Evolutionary conservation across 2,113 vertebrate species (phyloP), one percentile per base, ranked within the genome.

Genomic region (Apodemus speciosus): DNA sequence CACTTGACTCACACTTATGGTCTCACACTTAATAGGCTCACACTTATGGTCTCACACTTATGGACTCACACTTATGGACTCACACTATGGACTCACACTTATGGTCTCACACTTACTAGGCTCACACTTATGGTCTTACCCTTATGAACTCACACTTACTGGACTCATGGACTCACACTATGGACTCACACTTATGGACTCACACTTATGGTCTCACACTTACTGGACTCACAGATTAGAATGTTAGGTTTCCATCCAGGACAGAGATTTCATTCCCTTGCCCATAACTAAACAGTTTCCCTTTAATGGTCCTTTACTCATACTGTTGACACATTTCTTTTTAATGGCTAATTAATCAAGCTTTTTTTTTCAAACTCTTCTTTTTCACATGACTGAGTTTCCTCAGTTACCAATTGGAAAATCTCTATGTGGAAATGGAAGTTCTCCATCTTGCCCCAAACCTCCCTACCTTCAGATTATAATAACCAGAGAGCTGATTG

Each of bases 341-440:
- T 71, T 62, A 89, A 87, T 84, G 73, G 10, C 27, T 91, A 75
- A 89, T 81, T 73, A 75, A 84, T 92, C 77, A 69, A 91, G 85
- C 32, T 92, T 56, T 77, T 51, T 77, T 51, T 62, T 73, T 93
- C 58, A 75, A 85, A 75, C 21, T 84, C 38, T 60, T 68, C 49
- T 53, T 92, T 92, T 86, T 64, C 15, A 6, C 75, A 43, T 75
- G 69, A 69, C 69, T 91, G 69, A 43, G 27, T 69, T 92, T 95
- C 84, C 75, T 94, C 69, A 86, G 56, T 75, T 84, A 64, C 20
- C 27, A 92, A 85, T 64, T 43, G 92, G 69, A 86, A 94, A 68
- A 58, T 83, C 49, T 83, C 69, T 49, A 11, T 56, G 32, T 86
- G 56, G 69, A 80, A 40, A 95, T 80, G 60, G 49, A 51, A 91